Conservation (phyloP, 2,797 vertebrate species). For the Acrocephalus scirpaceus region DNA sequence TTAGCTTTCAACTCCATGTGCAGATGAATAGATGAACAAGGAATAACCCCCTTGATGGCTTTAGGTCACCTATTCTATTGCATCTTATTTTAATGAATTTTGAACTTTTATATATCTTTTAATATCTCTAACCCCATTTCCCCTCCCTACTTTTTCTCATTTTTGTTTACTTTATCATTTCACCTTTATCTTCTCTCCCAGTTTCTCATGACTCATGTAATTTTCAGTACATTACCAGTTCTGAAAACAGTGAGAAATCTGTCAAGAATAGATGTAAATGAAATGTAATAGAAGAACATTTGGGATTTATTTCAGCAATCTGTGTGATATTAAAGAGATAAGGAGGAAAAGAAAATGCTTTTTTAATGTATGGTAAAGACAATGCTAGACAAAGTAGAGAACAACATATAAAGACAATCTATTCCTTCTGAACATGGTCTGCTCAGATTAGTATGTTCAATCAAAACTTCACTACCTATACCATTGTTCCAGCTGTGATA, state of each 20-base stretch:
- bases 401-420: neutral
- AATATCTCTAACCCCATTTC: neutral
- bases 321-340: slow-evolving; percentile 8
- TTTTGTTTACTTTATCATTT: slow-evolving; percentile 17
- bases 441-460: neutral
- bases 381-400: neutral
- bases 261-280: neutral
- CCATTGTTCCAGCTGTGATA: neutral
- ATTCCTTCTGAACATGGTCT: neutral
- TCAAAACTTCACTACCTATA: neutral
- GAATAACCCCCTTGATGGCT: neutral
- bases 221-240: neutral
- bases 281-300: neutral
- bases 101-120: neutral
- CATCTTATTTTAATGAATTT: neutral
- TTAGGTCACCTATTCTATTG: neutral
- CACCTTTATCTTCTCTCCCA: neutral
- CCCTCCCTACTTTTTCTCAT: neutral
- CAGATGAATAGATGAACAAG: neutral
- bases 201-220: neutral
- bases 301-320: slow-evolving; percentile 23
- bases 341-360: neutral
- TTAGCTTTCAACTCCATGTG: neutral
- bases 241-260: slow-evolving; percentile 21
- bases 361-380: neutral